These are phyloP conservation scores for Montipora sp. DNA, from an alignment of 64 coral and sea anemone species.

Conservation along the genomic window DNA sequence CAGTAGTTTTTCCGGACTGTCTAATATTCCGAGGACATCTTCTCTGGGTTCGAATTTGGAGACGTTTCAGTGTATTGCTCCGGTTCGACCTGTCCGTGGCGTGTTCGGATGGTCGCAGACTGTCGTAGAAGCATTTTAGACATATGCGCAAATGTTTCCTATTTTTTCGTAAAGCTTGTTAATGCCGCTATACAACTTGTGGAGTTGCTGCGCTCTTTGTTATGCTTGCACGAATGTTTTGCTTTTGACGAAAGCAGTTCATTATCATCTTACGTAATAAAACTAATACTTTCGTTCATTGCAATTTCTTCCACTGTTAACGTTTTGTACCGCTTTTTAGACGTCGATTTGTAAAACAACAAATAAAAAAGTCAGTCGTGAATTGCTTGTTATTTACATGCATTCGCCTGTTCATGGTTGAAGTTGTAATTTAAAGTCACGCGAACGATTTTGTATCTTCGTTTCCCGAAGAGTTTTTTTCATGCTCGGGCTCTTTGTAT, in stretches of 20 bases:
- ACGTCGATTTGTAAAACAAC: neutral
- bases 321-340: neutral
- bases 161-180: neutral
- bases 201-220: neutral
- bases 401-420: neutral
- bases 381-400: neutral
- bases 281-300: neutral
- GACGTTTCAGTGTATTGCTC: constrained; percentile 40
- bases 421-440: neutral
- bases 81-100: constrained; percentile 47
- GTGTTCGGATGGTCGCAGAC: constrained; percentile 81
- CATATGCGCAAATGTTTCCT: neutral
- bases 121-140: constrained; percentile 79
- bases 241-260: constrained; percentile 4
- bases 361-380: neutral
- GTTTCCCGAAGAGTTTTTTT: neutral
- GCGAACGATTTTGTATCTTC: neutral
- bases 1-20: constrained; percentile 90
- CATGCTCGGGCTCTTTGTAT: too few species aligned
- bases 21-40: constrained; percentile 70
- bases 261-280: constrained; percentile 26
- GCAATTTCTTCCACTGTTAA: constrained; percentile 12
- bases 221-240: constrained; percentile 21
- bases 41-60: constrained; percentile 55
- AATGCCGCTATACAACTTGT: neutral